Evolutionary conservation across 2,888 invertebrate species (phyloP), one percentile per base, ranked within the genome.

Genomic region (Nebria salina): DNA sequence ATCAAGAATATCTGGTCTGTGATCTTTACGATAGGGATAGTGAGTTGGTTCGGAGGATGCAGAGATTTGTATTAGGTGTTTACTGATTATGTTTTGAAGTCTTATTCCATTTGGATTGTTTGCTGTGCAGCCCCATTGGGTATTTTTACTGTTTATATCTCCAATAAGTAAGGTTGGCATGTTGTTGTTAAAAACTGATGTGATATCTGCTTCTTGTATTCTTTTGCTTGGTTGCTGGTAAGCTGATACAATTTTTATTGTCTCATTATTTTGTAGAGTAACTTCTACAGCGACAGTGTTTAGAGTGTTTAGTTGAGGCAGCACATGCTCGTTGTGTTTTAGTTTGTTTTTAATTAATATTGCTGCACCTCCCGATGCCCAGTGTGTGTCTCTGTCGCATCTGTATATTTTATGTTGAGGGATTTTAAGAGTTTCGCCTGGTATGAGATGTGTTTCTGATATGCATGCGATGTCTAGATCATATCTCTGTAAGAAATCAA

Each of bases 181-280:
- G 20, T 77, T 41, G 34, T 34, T 75, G 26, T 74, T 66, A 41
- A 83, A 82, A 2, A 77, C 34, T 13, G n/a, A 41, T 15, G 15
- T 41, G 41, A 83, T 73, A 26, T 82, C 81, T 11, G 77, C 64
- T 65, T 82, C 82, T 1, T 68, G 2, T 66, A 82, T 9, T 65
- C 75, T 82, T 34, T 65, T 66, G 68, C 75, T 82, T 74, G 83
- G 76, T 72, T 82, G 82, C 66, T 74, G 73, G 64, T 82, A 83
- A 11, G 80, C 77, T 72, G 78, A 66, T 8, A 64, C 43, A 64
- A 75, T 77, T 74, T 73, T 26, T 43, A 75, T 43, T 26, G 8
- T 79, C 15, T 74, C 34, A 34, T 74, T 74, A 65, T 79, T 64
- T 43, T 65, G 64, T 41, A 77, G 41, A 42, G 66, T n/a, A 11